Evolutionary conservation across 23 tunicate genomes (phyloP), one percentile per base, ranked within the genome.

Genomic region (Styela clava): DNA sequence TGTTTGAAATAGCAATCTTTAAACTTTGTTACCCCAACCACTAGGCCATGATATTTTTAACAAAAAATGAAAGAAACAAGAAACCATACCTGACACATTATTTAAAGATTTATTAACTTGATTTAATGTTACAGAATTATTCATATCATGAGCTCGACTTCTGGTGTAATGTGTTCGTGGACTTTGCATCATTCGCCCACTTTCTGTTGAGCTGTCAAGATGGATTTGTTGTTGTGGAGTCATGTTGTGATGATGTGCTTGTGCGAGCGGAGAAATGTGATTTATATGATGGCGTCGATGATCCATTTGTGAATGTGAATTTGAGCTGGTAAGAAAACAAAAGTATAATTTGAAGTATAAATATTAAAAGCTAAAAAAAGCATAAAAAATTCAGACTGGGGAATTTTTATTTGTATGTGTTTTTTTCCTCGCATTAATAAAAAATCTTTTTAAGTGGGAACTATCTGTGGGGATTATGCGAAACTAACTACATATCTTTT

Each of bases 81-180:
- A n/a, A n/a, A n/a, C 52, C 77, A 28, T n/a, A 91, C 97, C 87
- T 36, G 97, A 86, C 32, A 85, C 83, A 74, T 88, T 86, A 33
- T 87, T 85, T 3, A 86, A 68, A 3, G 91, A 83, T 73, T 86
- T 91, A 86, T 91, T 91, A 36, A 91, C 85, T 79, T 91, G 91
- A 80, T 91, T 91, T 25, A 91, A 62, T 9, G 97, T 91, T n/a
- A 85, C 86, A 34, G 90, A 69, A 52, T 86, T 82, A 31, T 78
- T 68, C 69, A 79, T 35, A 20, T 31, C 61, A 27, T 34, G 32
- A 3, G 64, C 89, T n/a, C 51, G 86, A 65, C 33, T 62, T 16
- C 86, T 37, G 20, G 78, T 34, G 73, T 69, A 62, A 22, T 25
- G 27, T 22, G 63, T 20, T 33, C 52, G 74, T 69, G 34, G 86